Conservation (phyloP, 2,888 invertebrate genomes). For the Hydropsyche betteni region DNA sequence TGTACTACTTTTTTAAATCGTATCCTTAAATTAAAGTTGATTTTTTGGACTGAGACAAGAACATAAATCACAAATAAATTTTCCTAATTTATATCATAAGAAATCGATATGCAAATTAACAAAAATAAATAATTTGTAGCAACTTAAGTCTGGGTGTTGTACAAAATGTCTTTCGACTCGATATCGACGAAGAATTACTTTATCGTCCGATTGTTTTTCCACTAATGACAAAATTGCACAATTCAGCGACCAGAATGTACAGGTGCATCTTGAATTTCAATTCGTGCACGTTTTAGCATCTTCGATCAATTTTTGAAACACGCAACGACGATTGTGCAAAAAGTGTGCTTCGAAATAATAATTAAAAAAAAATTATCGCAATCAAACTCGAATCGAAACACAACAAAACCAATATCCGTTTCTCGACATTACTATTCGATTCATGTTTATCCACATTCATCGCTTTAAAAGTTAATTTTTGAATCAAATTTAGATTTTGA, state of each 20-base stretch:
- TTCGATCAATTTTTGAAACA: background rate
- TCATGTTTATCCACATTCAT: background rate
- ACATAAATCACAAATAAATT: background rate
- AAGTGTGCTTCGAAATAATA: background rate
- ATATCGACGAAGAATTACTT: too few species aligned
- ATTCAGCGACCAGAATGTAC: background rate
- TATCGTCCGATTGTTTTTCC: too few species aligned
- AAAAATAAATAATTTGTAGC: background rate
- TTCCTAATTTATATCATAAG: background rate
- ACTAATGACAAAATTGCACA: conserved; percentile 4
- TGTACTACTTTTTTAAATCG: too few species aligned
- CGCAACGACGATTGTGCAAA: background rate
- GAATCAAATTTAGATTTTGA: background rate
- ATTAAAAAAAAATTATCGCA: background rate
- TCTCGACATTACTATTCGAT: background rate
- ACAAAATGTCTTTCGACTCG: too few species aligned
- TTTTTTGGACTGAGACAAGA: too few species aligned
- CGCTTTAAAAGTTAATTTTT: background rate
- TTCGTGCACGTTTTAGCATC: background rate
- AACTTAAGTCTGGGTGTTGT: background rate
- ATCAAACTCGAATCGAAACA: background rate
- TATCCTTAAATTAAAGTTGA: too few species aligned
- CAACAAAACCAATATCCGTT: too few species aligned
- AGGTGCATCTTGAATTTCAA: too few species aligned
- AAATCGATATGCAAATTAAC: conserved; percentile 15